Evolutionary conservation across 2,888 invertebrate genomes (phyloP).

Genomic region (Drosophila nigritarsus): DNA sequence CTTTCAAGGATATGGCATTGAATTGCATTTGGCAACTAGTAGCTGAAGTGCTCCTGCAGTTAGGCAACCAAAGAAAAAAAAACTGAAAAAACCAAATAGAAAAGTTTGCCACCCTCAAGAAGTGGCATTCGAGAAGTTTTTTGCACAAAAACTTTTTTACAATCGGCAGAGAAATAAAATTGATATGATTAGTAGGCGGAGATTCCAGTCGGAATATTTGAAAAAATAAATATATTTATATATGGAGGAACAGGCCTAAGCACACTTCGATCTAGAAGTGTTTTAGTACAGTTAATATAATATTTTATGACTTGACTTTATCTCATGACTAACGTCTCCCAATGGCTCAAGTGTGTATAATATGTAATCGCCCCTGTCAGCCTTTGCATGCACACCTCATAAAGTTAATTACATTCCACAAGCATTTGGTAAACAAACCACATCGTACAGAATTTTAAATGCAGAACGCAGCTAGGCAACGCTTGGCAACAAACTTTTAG

Average conservation of each 20-base stretch:
- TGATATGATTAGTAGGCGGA: slow-evolving; percentile 29
- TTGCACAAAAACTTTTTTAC: slow-evolving; percentile 44
- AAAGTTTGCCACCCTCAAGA: slow-evolving; percentile 34
- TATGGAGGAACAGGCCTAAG: background rate
- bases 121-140: slow-evolving; percentile 38
- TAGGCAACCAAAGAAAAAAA: slow-evolving; percentile 16
- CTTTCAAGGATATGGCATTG: slow-evolving; percentile 79
- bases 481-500: slow-evolving; percentile 36
- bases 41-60: slow-evolving; percentile 58
- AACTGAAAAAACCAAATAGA: background rate
- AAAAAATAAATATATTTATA: background rate
- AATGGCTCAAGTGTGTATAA: slow-evolving; percentile 1
- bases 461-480: slow-evolving; percentile 47
- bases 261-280: background rate
- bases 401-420: slow-evolving; percentile 69
- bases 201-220: slow-evolving; percentile 7
- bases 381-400: slow-evolving; percentile 51
- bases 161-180: slow-evolving; percentile 14
- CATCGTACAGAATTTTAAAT: slow-evolving; percentile 38
- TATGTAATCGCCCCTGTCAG: slow-evolving; percentile 42
- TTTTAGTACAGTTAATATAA: background rate
- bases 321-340: slow-evolving; percentile 1
- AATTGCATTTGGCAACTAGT: slow-evolving; percentile 69
- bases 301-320: background rate
- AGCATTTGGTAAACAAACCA: slow-evolving; percentile 46